These are phyloP conservation scores for Stigmatopora argus DNA, from an alignment of 2,113 vertebrate species.

Conservation along the genomic window DNA sequence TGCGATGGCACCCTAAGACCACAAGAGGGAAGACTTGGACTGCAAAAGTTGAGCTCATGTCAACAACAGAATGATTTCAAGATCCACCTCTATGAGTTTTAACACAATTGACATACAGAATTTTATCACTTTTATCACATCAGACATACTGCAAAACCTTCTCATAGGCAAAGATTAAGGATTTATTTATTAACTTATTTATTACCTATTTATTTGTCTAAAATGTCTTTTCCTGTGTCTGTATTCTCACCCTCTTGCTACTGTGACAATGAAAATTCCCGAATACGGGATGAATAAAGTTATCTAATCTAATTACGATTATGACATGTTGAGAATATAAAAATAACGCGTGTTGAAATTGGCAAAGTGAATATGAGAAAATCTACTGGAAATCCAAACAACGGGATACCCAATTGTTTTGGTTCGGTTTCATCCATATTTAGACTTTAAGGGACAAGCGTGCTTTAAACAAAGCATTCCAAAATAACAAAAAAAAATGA, in stretches of 20 bases:
- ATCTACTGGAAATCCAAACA: neutral
- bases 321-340: too few relatives aligned
- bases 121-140: neutral
- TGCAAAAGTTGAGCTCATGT: neutral
- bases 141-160: neutral
- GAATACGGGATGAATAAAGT: too few relatives aligned
- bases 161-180: neutral
- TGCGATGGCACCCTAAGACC: neutral
- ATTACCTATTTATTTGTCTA: too few relatives aligned
- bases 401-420: slow-evolving; percentile 7
- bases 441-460: neutral
- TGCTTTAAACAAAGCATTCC: neutral
- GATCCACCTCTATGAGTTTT: neutral
- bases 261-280: too few relatives aligned
- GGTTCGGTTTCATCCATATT: slow-evolving; percentile 15
- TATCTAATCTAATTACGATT: too few relatives aligned
- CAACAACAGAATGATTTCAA: neutral
- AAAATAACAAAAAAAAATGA: neutral
- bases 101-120: neutral
- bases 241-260: too few relatives aligned
- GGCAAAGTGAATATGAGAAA: too few relatives aligned
- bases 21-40: neutral
- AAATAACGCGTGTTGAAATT: neutral
- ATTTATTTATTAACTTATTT: neutral
- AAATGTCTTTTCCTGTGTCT: too few relatives aligned